Evolutionary conservation across 2,797 vertebrate genomes (phyloP).

Genomic region (Graptemys geographica): DNA sequence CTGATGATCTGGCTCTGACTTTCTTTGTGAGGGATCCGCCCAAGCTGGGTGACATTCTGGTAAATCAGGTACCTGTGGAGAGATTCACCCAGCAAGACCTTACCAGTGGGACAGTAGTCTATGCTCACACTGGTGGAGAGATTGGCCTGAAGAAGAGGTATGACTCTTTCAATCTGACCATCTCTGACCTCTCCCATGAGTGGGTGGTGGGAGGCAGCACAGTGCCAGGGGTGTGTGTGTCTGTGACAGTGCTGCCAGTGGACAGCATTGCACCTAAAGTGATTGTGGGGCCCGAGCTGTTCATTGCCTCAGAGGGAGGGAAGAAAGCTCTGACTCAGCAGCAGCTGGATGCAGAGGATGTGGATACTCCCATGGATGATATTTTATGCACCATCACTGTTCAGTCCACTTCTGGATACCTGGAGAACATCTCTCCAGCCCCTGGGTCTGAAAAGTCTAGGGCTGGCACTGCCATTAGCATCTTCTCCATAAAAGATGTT

Average conservation of each 20-base stretch:
- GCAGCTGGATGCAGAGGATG: slow-evolving; percentile 87
- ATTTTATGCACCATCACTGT: slow-evolving; percentile 89
- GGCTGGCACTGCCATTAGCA: slow-evolving; percentile 87
- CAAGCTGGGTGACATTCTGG: slow-evolving; percentile 85
- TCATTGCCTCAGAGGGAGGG: slow-evolving; percentile 86
- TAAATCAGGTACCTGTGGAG: slow-evolving; percentile 83
- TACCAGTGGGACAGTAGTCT: slow-evolving; percentile 85
- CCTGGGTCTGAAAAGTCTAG: slow-evolving; percentile 88
- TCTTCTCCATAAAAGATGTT: slow-evolving; percentile 89
- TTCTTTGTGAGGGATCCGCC: slow-evolving; percentile 90
- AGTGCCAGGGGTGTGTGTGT: slow-evolving; percentile 85
- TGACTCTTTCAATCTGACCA: slow-evolving; percentile 88
- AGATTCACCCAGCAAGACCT: slow-evolving; percentile 90
- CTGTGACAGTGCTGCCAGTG: slow-evolving; percentile 88
- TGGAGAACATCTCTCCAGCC: slow-evolving; percentile 90
- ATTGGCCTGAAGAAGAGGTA: slow-evolving; percentile 85
- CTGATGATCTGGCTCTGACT: slow-evolving; percentile 85
- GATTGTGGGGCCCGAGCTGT: slow-evolving; percentile 79
- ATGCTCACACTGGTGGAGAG: slow-evolving; percentile 89
- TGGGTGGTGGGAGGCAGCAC: slow-evolving; percentile 87
- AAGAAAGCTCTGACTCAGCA: slow-evolving; percentile 86
- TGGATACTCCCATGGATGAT: slow-evolving; percentile 87
- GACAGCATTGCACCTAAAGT: slow-evolving; percentile 87
- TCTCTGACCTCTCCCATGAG: slow-evolving; percentile 87
- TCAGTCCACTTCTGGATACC: slow-evolving; percentile 89